phyloP scores from a whole-genome alignment of 2,113 vertebrate genomes.

The Salvelinus fontinalis region DNA sequence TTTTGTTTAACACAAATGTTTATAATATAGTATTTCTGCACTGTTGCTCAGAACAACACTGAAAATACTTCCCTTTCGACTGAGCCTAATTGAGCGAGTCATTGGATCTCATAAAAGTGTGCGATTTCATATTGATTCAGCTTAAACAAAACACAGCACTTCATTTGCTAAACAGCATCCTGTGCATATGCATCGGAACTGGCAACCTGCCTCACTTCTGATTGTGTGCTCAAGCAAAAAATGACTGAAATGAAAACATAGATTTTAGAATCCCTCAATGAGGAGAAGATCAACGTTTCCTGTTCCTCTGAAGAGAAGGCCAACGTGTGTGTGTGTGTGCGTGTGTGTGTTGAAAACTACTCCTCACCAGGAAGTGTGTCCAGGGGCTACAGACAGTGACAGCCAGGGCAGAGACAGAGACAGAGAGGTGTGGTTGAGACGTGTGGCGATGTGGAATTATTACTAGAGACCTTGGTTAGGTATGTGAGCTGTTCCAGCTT shows the following conservation, averaged over 20 bases:
- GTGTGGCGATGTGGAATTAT: background rate
- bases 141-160: background rate
- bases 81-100: conserved; percentile 4
- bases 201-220: background rate
- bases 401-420: background rate
- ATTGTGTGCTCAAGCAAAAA: background rate
- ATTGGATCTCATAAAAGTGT: conserved; percentile 6
- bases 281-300: too few species aligned
- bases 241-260: background rate
- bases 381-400: background rate
- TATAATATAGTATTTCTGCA: too few species aligned
- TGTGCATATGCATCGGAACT: background rate
- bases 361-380: too few species aligned
- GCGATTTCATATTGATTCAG: background rate
- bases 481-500: background rate
- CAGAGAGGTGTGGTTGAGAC: background rate
- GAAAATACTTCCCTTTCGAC: background rate
- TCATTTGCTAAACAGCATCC: background rate
- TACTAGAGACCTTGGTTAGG: background rate
- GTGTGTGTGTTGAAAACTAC: too few species aligned
- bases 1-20: too few species aligned
- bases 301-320: too few species aligned
- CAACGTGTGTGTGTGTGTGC: too few species aligned
- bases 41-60: background rate
- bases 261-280: background rate